Evolutionary conservation across 2,113 vertebrate species (phyloP), one percentile per base, ranked within the genome.

Genomic region (Oostethus manadensis): DNA sequence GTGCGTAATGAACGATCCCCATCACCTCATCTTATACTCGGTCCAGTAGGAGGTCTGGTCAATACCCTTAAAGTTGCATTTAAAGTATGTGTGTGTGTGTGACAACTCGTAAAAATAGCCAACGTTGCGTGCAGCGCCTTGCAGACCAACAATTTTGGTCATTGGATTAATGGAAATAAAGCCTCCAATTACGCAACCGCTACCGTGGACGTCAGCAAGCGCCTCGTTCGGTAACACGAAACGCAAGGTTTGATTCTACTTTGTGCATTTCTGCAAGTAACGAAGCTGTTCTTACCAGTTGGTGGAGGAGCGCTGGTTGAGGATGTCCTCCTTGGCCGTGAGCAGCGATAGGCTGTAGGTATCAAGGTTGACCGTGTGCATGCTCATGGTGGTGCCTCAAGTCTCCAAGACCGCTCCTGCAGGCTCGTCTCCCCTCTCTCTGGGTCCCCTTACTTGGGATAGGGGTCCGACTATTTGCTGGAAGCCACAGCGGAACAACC

Each of bases 281-380:
- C 15, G 7, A 18, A 40, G 33, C 53, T 1, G 10, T 49, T 15
- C 51, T 87, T 91, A 93, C 92, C 92, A 93, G 87, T 88, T 88
- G 64, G 89, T 89, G 57, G 89, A 90, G 20, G 88, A 89, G 1
- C 89, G 85, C 8, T 86, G 84, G 81, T 91, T 92, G 40, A 88
- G 77, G 75, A 93, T 90, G 85, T 93, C 92, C 77, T 92, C 91
- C 73, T 89, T 89, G 51, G 91, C 92, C 33, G 90, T 91, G 70
- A 92, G 83, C 80, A 93, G 86, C 50, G 91, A 92, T 80, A 93
- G 74, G 80, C 84, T 86, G 87, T 91, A 91, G 80, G 89, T 90
- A 78, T 92, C 90, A 83, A 92, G 85, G 84, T 92, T 89, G 66
- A 90, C 82, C 68, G 83, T 62, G 61, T 56, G 73, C 86, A 79